These are phyloP conservation scores for Phoebastria nigripes DNA, from an alignment of 2,797 vertebrate genomes.

Conservation along the genomic window DNA sequence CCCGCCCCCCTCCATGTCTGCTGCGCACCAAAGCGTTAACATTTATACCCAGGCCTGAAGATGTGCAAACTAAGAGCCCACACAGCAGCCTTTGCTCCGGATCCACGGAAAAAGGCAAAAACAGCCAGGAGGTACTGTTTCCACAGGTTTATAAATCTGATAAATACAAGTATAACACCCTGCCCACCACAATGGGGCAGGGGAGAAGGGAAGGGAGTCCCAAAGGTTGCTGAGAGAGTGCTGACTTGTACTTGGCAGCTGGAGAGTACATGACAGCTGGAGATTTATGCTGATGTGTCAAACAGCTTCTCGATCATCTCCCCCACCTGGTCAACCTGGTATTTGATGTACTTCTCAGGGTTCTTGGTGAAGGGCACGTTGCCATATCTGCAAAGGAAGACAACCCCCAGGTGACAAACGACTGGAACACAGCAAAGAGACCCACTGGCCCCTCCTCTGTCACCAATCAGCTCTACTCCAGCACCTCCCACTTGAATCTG, in stretches of 20 bases:
- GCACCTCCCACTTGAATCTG: neutral
- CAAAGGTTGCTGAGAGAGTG: neutral
- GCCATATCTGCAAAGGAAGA: conserved; percentile 78
- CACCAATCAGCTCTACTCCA: neutral
- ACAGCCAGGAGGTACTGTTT: neutral
- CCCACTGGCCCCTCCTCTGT: neutral
- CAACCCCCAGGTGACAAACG: neutral
- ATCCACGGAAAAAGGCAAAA: neutral
- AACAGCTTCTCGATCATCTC: conserved; percentile 96
- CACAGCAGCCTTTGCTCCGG: neutral
- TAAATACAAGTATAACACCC: conserved; percentile 44
- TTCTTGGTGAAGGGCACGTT: conserved; percentile 97
- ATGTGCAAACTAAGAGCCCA: neutral
- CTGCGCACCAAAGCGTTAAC: neutral
- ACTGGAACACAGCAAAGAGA: neutral
- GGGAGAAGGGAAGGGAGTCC: neutral
- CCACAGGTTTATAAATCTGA: conserved; percentile 68
- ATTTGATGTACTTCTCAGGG: conserved; percentile 94
- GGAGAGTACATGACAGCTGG: neutral
- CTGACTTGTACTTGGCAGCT: neutral
- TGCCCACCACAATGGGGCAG: conserved; percentile 24
- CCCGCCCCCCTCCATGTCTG: neutral
- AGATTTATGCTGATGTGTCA: conserved; percentile 89
- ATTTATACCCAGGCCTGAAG: neutral
- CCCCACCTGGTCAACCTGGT: conserved; percentile 90